Percentiles rank a stretch among this genome's conserved stretches.
phyloP scores from a whole-genome alignment of 1,140 invertebrate species.

The Sitobion miscanthi region DNA sequence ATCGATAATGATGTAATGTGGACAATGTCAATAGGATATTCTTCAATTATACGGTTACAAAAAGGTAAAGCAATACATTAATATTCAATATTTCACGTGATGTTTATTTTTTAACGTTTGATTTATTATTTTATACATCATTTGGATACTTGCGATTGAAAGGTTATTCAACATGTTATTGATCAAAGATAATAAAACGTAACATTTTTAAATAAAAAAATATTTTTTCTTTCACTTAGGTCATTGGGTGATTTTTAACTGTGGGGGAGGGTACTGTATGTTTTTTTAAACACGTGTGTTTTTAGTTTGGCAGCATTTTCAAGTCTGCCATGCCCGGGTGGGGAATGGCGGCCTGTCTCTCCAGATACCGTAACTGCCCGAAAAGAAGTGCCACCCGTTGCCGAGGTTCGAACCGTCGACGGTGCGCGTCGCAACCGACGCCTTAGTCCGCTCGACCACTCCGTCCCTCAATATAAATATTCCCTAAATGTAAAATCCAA shows the following conservation, averaged over 20 bases:
- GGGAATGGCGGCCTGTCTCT: too few species aligned
- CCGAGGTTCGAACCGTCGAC: too few species aligned
- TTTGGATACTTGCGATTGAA: background rate
- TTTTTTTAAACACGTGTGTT: too few species aligned
- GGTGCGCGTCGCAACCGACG: too few species aligned
- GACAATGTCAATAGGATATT: background rate
- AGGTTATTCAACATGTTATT: background rate
- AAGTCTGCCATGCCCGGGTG: too few species aligned
- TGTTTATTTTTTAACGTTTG: background rate
- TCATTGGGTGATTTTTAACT: too few species aligned
- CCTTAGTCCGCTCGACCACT: too few species aligned
- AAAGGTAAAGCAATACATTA: conserved; percentile 7
- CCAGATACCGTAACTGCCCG: too few species aligned
- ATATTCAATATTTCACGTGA: background rate
- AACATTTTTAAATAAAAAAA: background rate
- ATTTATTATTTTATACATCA: background rate
- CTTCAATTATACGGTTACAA: background rate
- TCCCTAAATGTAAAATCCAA: background rate
- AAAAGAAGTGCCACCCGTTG: too few species aligned
- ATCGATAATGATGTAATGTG: background rate
- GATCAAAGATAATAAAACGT: background rate
- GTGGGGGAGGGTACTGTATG: too few species aligned
- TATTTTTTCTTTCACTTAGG: too few species aligned
- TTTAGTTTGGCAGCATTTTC: too few species aligned
- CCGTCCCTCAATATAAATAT: background rate